Evolutionary conservation across 2,797 vertebrate genomes (phyloP), one percentile per base, ranked within the genome.

Genomic region (Podarcis siculus): DNA sequence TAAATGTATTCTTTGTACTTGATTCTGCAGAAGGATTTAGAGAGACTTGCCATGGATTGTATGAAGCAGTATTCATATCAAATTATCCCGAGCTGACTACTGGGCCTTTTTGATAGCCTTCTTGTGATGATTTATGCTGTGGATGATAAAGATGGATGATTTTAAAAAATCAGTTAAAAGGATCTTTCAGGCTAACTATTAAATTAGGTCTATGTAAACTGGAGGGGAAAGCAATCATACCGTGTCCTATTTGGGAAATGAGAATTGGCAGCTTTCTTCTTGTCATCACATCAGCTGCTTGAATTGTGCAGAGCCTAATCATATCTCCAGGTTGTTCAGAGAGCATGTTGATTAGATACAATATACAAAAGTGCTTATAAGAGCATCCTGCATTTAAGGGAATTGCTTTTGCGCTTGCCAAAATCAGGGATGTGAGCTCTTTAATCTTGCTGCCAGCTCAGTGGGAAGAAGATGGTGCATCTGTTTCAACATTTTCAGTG

Each of bases 91-190:
- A 93, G 78, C 0, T 75, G 87, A 89, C 86, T 0, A 55, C 1
- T 0, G 0, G 39, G 17, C 76, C 39, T 37, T 90, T 83, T 69
- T 89, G 83, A 88, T 92, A 19, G 78, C 92, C 94, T 95, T 92
- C 95, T 94, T 96, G 90, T 88, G 93, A 94, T 92, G 86, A 90
- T 94, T 96, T 95, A 83, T 95, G 92, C 94, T 94, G 90, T 39
- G 93, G 49, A 55, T 55, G 49, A 55, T 55, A 95, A 95, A 92
- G 90, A 91, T 79, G 90, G 89, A 93, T 87, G 45, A 12, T 79
- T 39, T 37, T 4, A 75, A 35, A 17, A 77, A 82, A 91, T 85
- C 88, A 89, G 78, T 87, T 89, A 82, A 32, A 86, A 92, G 94
- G 23, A 87, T 87, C 72, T 84, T 73, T 58, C 82, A 85, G 75